Conservation (phyloP, 2,888 invertebrate species). For the Cheilosia variabilis region DNA sequence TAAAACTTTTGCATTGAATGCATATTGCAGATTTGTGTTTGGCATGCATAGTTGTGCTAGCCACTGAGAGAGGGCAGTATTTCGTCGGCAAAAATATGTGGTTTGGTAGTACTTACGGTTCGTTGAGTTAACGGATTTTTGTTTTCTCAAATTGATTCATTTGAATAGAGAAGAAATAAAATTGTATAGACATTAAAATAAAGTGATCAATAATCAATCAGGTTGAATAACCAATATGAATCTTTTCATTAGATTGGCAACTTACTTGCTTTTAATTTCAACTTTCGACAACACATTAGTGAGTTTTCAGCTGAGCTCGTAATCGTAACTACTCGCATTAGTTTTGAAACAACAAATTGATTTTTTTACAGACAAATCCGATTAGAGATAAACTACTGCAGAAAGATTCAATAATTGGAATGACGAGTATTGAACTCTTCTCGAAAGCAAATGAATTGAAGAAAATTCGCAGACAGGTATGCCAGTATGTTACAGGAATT, state of each 20-base stretch:
- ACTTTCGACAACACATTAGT: constrained; percentile 27
- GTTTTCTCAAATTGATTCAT: too few relatives aligned
- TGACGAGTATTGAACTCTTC: neutral
- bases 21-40: too few relatives aligned
- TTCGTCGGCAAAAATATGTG: too few relatives aligned
- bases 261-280: constrained; percentile 16
- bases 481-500: too few relatives aligned
- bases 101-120: too few relatives aligned
- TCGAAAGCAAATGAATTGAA: neutral
- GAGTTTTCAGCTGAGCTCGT: neutral
- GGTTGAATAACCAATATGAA: constrained; percentile 12
- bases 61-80: too few relatives aligned
- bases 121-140: too few relatives aligned
- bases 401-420: neutral
- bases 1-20: too few relatives aligned
- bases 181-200: too few relatives aligned
- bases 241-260: neutral
- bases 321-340: neutral
- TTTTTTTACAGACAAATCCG: constrained; percentile 15
- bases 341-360: neutral
- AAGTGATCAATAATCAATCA: neutral
- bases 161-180: too few relatives aligned
- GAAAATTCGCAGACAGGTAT: constrained; percentile 39
- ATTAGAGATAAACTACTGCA: neutral
- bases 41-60: too few relatives aligned